phyloP scores from a whole-genome alignment of 2,797 vertebrate species.

The Gymnoscopelus braueri region DNA sequence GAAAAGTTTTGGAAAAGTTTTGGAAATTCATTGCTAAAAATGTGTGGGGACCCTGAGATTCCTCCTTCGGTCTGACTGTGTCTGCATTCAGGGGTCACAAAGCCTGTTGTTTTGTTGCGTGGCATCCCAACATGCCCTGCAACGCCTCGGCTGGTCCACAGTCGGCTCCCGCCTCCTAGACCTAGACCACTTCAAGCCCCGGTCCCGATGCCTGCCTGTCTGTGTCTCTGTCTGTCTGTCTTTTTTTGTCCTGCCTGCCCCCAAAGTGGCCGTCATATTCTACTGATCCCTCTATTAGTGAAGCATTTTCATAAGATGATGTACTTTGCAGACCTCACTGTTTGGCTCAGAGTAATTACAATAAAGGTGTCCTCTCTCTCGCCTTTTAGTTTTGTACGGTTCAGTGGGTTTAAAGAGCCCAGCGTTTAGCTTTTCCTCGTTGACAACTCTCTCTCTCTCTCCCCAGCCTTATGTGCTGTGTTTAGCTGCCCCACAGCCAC shows the following conservation, averaged over 20 bases:
- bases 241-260: slow-evolving; percentile 19
- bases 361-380: slow-evolving; percentile 43
- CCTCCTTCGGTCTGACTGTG: slow-evolving; percentile 54
- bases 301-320: slow-evolving; percentile 30
- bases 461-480: slow-evolving; percentile 19
- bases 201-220: slow-evolving; percentile 25
- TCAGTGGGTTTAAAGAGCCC: slow-evolving; percentile 62
- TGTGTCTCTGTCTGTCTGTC: slow-evolving; percentile 15
- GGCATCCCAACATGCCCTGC: slow-evolving; percentile 63
- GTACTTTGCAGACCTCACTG: slow-evolving; percentile 40
- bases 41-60: no score
- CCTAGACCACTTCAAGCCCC: slow-evolving; percentile 43
- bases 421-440: slow-evolving; percentile 62
- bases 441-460: slow-evolving; percentile 64
- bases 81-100: slow-evolving; percentile 65
- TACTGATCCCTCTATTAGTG: neutral
- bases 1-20: no score
- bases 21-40: no score
- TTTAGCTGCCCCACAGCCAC: slow-evolving; percentile 71
- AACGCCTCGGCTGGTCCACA: slow-evolving; percentile 56
- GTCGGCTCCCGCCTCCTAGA: slow-evolving; percentile 53
- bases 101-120: slow-evolving; percentile 59
- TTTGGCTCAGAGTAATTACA: slow-evolving; percentile 5
- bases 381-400: slow-evolving; percentile 57
- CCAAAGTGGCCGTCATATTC: slow-evolving; percentile 30